These are phyloP conservation scores for Hestina assimilis DNA, from an alignment of 1,140 invertebrate genomes.

Conservation along the genomic window DNA sequence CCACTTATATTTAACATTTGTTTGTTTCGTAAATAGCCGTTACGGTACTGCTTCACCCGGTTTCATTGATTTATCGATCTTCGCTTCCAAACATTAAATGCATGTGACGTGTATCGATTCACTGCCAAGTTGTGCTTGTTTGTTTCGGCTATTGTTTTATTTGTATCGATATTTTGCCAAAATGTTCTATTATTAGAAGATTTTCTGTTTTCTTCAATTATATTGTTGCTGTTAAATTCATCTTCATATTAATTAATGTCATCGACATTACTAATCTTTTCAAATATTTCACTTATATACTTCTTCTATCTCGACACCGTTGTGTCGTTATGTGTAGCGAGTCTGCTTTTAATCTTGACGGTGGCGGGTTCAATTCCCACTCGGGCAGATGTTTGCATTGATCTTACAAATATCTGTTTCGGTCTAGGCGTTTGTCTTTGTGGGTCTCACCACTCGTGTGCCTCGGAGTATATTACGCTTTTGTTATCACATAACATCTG, in stretches of 20 bases:
- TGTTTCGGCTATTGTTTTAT: constrained; percentile 10
- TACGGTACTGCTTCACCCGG: not conserved
- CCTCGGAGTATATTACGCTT: no score
- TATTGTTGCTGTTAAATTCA: not conserved
- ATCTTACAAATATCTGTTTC: no score
- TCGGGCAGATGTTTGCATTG: no score
- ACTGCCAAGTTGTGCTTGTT: constrained; percentile 19
- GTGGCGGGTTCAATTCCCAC: no score
- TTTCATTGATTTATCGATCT: constrained; percentile 17
- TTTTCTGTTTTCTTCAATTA: not conserved
- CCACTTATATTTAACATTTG: not conserved
- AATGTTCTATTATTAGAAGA: constrained; percentile 3
- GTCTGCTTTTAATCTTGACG: no score
- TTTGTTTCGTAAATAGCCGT: not conserved
- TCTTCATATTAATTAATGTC: constrained; percentile 15
- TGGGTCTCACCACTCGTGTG: no score
- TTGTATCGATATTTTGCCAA: constrained; percentile 17
- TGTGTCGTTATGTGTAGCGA: no score
- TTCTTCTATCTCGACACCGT: no score
- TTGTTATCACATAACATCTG: no score
- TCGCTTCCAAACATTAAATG: constrained; percentile 7
- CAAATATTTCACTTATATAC: not conserved
- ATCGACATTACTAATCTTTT: not conserved
- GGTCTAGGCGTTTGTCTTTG: no score
- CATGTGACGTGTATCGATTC: constrained; percentile 10